Base-by-base conservation (phyloP, 37 sponge, comb jelly and placozoan species). In the Diacarnus erythraeanus region DNA sequence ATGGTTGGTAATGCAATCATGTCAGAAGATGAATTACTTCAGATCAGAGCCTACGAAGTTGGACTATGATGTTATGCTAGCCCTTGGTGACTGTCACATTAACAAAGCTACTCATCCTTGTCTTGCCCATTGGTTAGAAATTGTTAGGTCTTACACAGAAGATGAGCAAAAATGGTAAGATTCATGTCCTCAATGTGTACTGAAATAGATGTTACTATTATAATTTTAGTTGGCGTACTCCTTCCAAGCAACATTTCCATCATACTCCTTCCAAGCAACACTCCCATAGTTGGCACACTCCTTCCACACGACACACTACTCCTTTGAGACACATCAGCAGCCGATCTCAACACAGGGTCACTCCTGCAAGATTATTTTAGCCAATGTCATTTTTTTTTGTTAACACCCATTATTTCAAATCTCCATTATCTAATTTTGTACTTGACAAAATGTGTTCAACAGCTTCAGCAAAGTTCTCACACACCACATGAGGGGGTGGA, bases 51-150 rank as follows among this genome's bases (percentile, higher is more conserved):
- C 92, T 21, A 80, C 81, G 17, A 91, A 87, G 72, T 57, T 83
- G 60, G 92, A 91, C 65, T 37, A 64, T 29, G 88, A 87, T 64
- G 92, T 91, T 3, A 29, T 76, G 31, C 44, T 75, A 17, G 92
- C 92, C 2, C 59, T 91, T 30, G 71, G 23, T 21, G 76, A 69
- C 23, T 40, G 23, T 23, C 27, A 37, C n/a, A 31, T 57, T 17
- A 84, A 87, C 34, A 30, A 47, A 26, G 2, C 64, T 23, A 35
- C 58, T 37, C 87, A 54, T 65, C 92, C 92, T 2, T 38, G 35
- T 20, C 64, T 91, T 2, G 9, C 26, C 37, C 65, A 57, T 2
- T 91, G 92, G 92, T 74, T 82, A 67, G 31, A 25, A 0, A 18
- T 61, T 22, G 59, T 86, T 23, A 61, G 63, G 23, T 79, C 83